Base-by-base conservation (phyloP, 2,797 vertebrate species). In the Sparus aurata region DNA sequence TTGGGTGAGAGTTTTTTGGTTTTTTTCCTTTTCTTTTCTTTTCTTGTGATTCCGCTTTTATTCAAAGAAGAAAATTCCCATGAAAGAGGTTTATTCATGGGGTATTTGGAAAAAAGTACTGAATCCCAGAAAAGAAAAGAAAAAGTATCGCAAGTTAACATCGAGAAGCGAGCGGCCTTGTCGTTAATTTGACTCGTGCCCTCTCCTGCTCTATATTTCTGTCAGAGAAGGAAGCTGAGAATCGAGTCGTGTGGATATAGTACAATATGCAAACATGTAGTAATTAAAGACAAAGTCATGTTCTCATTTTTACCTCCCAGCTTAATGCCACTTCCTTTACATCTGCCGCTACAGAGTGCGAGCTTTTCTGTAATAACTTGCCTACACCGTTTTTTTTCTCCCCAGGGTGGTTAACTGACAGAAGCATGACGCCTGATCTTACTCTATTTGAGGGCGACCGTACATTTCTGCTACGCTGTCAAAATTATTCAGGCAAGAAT, bases 1-100 rank as follows among this genome's bases (percentile, higher is more conserved):
- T 60, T 74, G 27, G 12, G 43, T 20, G 5, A 38, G 23, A 68
- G n/a, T 7, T 34, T 34, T 34, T 45, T 5, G 60, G n/a, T 61
- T 58, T 69, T 41, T 7, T 27, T 27, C 25, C 25, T 25, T 4
- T 4, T 27, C 38, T 16, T 67, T 10, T 50, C 8, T 69, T 55
- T 64, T 62, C n/a, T 34, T 61, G 59, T 62, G 3, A 57, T 80
- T 75, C 49, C 71, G 34, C 12, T 30, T 63, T 75, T 59, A 49
- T 62, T 69, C 61, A 71, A 68, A 64, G 22, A 25, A 27, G 27
- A 59, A 2, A 30, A 55, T 38, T 55, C 61, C 22, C 16, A 45
- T 50, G 62, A 75, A 78, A 77, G 69, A 73, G 20, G 46, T 69
- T 46, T 38, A 16, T 58, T 23, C 3, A 47, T 43, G 15, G 6